A percentile compares a stretch with the other conserved stretches of the same genome.
These are phyloP conservation scores for Sardina pilchardus DNA, from an alignment of 2,113 vertebrate species.

Conservation along the genomic window DNA sequence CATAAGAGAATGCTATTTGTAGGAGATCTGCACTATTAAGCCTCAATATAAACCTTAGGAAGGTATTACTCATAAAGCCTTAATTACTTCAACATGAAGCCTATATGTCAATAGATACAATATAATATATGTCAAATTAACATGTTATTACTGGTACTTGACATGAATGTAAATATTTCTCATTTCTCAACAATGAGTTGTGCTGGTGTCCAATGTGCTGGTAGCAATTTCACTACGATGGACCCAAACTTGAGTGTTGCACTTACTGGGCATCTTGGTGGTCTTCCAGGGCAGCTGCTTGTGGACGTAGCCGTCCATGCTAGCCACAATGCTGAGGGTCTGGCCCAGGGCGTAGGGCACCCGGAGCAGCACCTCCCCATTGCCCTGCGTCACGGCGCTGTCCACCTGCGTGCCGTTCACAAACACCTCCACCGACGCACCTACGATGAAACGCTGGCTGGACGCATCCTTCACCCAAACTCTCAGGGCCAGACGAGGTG, in stretches of 20 bases:
- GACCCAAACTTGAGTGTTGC: not conserved
- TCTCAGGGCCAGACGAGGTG: constrained; percentile 80
- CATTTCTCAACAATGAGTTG: not conserved
- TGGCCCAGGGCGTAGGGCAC: constrained; percentile 78
- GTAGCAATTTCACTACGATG: not conserved
- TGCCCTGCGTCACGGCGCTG: constrained; percentile 71
- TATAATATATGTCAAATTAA: not conserved
- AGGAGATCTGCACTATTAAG: not conserved
- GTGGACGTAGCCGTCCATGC: constrained; percentile 85
- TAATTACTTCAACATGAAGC: not conserved
- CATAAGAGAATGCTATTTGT: not conserved
- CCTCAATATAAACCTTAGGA: not conserved
- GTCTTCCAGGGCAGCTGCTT: constrained; percentile 87
- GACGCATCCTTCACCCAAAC: constrained; percentile 86
- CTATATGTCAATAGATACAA: too few relatives aligned
- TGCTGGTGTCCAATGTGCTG: not conserved
- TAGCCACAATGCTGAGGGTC: constrained; percentile 81
- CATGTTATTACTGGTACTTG: not conserved
- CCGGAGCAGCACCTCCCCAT: constrained; percentile 81
- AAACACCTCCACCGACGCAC: constrained; percentile 83
- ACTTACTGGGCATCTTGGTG: constrained; percentile 86
- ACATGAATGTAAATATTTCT: not conserved
- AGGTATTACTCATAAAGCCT: not conserved
- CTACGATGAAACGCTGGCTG: constrained; percentile 80
- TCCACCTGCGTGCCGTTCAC: constrained; percentile 82